These are phyloP conservation scores for Desoria tigrina DNA, from an alignment of 2,888 invertebrate genomes.

Conservation along the genomic window DNA sequence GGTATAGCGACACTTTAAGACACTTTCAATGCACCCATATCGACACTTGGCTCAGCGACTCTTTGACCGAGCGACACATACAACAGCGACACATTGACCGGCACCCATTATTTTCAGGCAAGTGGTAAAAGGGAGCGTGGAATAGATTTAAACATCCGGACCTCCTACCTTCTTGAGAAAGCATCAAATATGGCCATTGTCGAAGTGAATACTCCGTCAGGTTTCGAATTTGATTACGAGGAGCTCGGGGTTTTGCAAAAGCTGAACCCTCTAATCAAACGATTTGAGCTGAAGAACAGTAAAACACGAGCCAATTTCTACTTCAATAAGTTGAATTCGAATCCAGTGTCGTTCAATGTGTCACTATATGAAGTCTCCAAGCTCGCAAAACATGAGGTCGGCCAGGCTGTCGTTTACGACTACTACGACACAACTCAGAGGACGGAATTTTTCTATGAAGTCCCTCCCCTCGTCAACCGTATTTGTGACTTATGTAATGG, in stretches of 20 bases:
- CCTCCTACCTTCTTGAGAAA: not conserved
- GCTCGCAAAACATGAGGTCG: slow-evolving; percentile 81
- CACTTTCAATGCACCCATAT: no score
- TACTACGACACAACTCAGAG: slow-evolving; percentile 73
- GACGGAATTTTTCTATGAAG: slow-evolving; percentile 2
- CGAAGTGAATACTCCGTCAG: slow-evolving; percentile 84
- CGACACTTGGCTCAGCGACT: no score
- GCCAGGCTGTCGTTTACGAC: slow-evolving; percentile 79
- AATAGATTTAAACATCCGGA: slow-evolving; percentile 1
- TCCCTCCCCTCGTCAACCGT: slow-evolving; percentile 54
- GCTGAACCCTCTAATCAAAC: slow-evolving; percentile 57
- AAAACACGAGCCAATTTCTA: no score
- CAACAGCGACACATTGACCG: no score
- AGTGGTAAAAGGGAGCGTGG: slow-evolving; percentile 4
- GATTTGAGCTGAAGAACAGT: slow-evolving; percentile 69
- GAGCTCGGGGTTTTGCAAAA: not conserved
- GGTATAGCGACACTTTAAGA: no score
- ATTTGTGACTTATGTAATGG: slow-evolving; percentile 17
- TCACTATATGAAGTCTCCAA: slow-evolving; percentile 78
- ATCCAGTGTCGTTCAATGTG: slow-evolving; percentile 77
- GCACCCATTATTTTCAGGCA: not conserved
- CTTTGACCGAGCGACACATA: no score
- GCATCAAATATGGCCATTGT: slow-evolving; percentile 83
- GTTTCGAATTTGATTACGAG: slow-evolving; percentile 75
- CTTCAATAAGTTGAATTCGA: slow-evolving; percentile 63